Conservation (phyloP, 2,797 vertebrate species). For the Balearica regulorum region DNA sequence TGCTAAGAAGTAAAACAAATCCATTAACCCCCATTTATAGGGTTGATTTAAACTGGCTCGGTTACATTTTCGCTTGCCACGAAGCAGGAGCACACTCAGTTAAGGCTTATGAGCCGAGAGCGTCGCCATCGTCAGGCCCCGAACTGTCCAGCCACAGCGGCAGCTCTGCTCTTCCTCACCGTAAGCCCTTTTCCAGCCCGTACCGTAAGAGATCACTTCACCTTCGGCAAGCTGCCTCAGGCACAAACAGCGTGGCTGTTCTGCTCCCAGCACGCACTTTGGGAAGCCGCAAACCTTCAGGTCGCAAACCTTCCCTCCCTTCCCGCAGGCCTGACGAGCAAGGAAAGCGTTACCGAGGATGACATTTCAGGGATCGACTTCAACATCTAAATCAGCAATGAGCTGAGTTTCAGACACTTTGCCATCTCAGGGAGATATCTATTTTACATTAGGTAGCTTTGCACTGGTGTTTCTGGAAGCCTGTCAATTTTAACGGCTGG, state of each 20-base stretch:
- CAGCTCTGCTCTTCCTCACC: neutral
- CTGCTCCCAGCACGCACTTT: neutral
- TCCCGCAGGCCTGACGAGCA: neutral
- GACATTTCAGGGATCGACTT: neutral
- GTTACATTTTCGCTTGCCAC: neutral
- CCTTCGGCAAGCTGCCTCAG: neutral
- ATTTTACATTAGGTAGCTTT: neutral
- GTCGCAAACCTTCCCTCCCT: neutral
- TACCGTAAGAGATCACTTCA: neutral
- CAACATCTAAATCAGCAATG: neutral
- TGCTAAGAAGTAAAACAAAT: neutral
- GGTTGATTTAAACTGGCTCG: fast-evolving
- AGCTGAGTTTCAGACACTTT: neutral
- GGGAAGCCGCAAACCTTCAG: neutral
- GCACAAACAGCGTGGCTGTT: neutral
- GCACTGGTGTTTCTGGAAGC: neutral
- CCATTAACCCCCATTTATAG: neutral
- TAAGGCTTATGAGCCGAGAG: fast-evolving
- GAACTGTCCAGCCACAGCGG: neutral
- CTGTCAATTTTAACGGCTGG: neutral
- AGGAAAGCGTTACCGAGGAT: neutral
- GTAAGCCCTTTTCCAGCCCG: neutral
- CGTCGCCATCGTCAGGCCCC: neutral
- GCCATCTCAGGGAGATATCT: neutral
- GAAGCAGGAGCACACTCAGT: neutral